Percentiles rank a stretch among this genome's conserved stretches.
Conservation (phyloP, 2,797 vertebrate species). For the Xiphophorus birchmanni region DNA sequence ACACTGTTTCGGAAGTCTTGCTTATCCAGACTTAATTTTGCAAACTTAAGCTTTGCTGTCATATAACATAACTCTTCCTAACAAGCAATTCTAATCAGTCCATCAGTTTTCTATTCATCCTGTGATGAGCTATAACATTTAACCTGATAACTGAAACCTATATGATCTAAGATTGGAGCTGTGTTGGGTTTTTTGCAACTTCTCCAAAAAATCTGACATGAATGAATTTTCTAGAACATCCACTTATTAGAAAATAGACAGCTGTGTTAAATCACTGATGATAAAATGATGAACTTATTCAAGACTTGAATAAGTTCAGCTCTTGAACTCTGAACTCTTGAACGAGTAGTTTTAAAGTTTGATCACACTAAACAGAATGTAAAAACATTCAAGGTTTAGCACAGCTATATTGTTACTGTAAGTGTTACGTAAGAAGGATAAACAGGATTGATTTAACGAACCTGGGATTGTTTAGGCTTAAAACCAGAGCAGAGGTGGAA, state of each 20-base stretch:
- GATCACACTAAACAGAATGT: background rate
- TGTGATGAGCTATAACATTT: background rate
- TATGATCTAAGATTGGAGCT: background rate
- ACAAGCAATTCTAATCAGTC: background rate
- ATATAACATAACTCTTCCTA: background rate
- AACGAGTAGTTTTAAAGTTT: background rate
- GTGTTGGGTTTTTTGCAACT: background rate
- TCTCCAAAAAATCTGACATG: background rate
- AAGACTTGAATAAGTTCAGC: no score
- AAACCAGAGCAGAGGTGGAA: background rate
- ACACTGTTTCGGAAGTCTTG: background rate
- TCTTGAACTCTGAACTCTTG: background rate
- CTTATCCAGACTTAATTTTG: background rate
- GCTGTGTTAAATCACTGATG: background rate
- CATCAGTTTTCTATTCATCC: background rate
- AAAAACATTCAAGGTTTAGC: background rate
- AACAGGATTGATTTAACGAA: background rate
- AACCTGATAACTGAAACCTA: background rate
- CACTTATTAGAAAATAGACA: background rate
- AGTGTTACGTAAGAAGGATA: background rate
- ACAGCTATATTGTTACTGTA: background rate
- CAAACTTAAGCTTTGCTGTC: background rate
- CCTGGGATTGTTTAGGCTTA: background rate
- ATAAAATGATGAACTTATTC: background rate
- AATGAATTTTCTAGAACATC: background rate